phyloP scores from a whole-genome alignment of 92 coral and sea anemone genomes.

The Muricea muricata region DNA sequence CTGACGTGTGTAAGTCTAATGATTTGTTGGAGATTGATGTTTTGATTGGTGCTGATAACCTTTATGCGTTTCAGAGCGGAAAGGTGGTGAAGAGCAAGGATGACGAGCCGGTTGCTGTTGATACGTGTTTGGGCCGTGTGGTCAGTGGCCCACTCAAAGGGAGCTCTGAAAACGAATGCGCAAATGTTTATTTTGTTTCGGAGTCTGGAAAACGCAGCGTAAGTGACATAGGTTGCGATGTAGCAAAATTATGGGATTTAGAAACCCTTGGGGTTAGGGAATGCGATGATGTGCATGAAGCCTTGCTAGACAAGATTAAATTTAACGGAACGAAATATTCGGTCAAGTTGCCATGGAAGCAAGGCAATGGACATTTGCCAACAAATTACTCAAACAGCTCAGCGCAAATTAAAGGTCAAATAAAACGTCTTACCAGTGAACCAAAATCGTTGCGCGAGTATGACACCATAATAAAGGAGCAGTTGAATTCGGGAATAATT shows the following conservation, averaged over 20 bases:
- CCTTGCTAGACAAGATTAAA: slow-evolving; percentile 27
- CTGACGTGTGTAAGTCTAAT: slow-evolving; percentile 50
- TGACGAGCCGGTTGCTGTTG: slow-evolving; percentile 57
- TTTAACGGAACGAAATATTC: slow-evolving; percentile 39
- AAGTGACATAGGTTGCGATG: not conserved
- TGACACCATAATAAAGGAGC: slow-evolving; percentile 43
- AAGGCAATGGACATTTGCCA: slow-evolving; percentile 31
- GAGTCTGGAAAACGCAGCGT: not conserved
- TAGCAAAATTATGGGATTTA: slow-evolving; percentile 44
- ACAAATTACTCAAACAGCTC: slow-evolving; percentile 46
- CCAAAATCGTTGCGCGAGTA: slow-evolving; percentile 26
- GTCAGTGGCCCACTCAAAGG: slow-evolving; percentile 57
- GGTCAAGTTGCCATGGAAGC: slow-evolving; percentile 53
- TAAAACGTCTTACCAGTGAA: slow-evolving; percentile 40
- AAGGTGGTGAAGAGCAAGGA: slow-evolving; percentile 23
- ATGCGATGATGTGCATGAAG: slow-evolving; percentile 35
- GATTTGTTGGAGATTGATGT: slow-evolving; percentile 50
- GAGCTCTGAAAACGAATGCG: not conserved
- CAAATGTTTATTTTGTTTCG: not conserved
- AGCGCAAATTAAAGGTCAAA: slow-evolving; percentile 37
- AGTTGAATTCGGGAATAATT: slow-evolving; percentile 41
- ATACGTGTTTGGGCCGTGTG: slow-evolving; percentile 62
- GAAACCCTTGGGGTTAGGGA: slow-evolving; percentile 58
- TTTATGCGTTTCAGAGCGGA: slow-evolving; percentile 55
- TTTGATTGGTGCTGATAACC: slow-evolving; percentile 50